Conservation (phyloP, 2,113 vertebrate genomes). For the Mormyrus lacerda region DNA sequence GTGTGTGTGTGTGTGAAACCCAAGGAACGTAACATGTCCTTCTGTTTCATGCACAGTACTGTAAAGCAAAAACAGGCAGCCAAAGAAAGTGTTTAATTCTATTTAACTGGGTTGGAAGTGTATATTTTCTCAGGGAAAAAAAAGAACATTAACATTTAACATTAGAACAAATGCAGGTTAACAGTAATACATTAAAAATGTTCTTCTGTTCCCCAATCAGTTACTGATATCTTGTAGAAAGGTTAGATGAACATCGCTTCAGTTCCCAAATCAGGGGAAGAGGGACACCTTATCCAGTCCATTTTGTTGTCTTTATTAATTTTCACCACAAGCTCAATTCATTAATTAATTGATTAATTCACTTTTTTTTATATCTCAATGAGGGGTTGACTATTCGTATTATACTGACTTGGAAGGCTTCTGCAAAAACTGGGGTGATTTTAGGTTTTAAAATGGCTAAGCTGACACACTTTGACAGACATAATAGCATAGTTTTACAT, state of each 20-base stretch:
- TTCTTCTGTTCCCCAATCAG: not conserved
- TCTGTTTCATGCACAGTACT: not conserved
- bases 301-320: not conserved
- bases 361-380: not conserved
- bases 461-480: not conserved
- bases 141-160: not conserved
- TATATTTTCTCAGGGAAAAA: not conserved
- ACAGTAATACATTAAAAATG: not conserved
- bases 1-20: not conserved
- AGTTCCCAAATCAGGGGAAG: not conserved
- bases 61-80: not conserved
- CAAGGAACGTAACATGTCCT: not conserved
- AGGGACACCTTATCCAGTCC: not conserved
- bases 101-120: not conserved
- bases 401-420: not conserved
- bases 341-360: not conserved
- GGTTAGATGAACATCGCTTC: not conserved
- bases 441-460: not conserved
- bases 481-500: not conserved
- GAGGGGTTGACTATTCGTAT: not conserved
- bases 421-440: not conserved
- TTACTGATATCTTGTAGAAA: not conserved
- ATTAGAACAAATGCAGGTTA: not conserved
- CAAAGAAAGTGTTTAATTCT: not conserved
- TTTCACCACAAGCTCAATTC: not conserved